Conservation (phyloP, 2,888 invertebrate species). For the Neria commutata region DNA sequence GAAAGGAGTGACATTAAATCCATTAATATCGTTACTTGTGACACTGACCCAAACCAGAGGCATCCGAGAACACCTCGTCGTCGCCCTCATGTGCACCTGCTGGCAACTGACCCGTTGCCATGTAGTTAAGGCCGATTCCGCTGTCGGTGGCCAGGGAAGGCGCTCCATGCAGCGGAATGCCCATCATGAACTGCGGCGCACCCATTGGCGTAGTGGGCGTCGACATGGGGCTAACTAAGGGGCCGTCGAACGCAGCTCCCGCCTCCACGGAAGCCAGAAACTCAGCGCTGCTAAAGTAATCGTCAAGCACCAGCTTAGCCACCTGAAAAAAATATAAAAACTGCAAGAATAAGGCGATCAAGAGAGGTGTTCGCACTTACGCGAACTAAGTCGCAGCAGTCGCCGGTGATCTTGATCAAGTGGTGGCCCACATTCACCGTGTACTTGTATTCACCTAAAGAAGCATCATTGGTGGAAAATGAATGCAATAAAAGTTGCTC, state of each 20-base stretch:
- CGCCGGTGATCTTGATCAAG: slow-evolving; percentile 84
- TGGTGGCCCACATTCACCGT: slow-evolving; percentile 84
- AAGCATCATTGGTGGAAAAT: slow-evolving; percentile 82
- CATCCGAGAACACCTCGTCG: slow-evolving; percentile 59
- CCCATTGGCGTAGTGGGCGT: slow-evolving; percentile 58
- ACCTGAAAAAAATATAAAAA: slow-evolving; percentile 66
- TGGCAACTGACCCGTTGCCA: slow-evolving; percentile 47
- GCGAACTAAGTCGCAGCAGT: slow-evolving; percentile 83
- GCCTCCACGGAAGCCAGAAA: slow-evolving; percentile 62
- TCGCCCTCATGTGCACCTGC: slow-evolving; percentile 50
- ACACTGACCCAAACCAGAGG: slow-evolving; percentile 40
- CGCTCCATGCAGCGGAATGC: slow-evolving; percentile 44
- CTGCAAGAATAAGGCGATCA: neutral
- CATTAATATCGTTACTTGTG: neutral
- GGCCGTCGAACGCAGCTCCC: slow-evolving; percentile 59
- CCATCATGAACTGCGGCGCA: slow-evolving; percentile 52
- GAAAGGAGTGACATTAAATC: neutral
- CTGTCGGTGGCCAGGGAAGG: slow-evolving; percentile 58
- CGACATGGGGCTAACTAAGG: slow-evolving; percentile 55
- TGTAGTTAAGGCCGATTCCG: slow-evolving; percentile 60
- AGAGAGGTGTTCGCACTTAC: slow-evolving; percentile 62
- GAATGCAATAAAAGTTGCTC: slow-evolving; percentile 71
- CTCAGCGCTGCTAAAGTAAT: slow-evolving; percentile 71
- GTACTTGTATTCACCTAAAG: slow-evolving; percentile 85
- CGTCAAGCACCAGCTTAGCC: slow-evolving; percentile 86